Evolutionary conservation across 1,140 invertebrate species (phyloP).

Genomic region (Battus philenor): DNA sequence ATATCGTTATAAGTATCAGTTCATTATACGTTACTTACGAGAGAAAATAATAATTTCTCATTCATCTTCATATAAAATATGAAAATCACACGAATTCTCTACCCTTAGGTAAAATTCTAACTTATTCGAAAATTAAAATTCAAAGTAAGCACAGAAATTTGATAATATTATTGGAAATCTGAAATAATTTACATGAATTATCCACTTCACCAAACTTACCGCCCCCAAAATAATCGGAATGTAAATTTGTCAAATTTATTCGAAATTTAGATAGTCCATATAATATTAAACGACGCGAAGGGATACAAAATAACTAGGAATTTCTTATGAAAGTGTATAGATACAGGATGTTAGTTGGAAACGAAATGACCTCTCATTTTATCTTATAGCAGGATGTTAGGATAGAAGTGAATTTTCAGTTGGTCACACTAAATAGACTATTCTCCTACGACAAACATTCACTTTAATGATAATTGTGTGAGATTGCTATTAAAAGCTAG

Average conservation of each 20-base stretch:
- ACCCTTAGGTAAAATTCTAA: too few relatives aligned
- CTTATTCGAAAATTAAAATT: slow-evolving; percentile 5
- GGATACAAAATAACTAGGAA: too few relatives aligned
- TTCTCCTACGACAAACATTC: slow-evolving; percentile 4
- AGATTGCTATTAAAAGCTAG: slow-evolving; percentile 6
- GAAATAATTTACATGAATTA: slow-evolving; percentile 16
- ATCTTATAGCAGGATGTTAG: slow-evolving; percentile 17
- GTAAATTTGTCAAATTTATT: slow-evolving; percentile 17
- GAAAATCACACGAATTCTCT: not conserved
- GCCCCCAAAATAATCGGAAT: slow-evolving; percentile 17
- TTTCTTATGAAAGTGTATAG: not conserved
- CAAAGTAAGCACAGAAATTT: slow-evolving; percentile 14
- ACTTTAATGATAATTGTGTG: slow-evolving; percentile 7
- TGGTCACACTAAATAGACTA: slow-evolving; percentile 11
- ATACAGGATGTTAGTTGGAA: too few relatives aligned
- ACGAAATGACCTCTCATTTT: slow-evolving; percentile 13
- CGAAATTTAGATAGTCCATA: slow-evolving; percentile 18
- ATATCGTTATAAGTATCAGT: not conserved
- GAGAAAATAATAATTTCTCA: not conserved
- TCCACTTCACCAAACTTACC: slow-evolving; percentile 6
- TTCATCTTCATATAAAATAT: not conserved
- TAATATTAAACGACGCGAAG: not conserved
- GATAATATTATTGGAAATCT: slow-evolving; percentile 10
- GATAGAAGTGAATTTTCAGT: not conserved
- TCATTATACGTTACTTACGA: slow-evolving; percentile 2